Evolutionary conservation across 2,888 invertebrate species (phyloP).

Genomic region (Diaprepes abbreviatus): DNA sequence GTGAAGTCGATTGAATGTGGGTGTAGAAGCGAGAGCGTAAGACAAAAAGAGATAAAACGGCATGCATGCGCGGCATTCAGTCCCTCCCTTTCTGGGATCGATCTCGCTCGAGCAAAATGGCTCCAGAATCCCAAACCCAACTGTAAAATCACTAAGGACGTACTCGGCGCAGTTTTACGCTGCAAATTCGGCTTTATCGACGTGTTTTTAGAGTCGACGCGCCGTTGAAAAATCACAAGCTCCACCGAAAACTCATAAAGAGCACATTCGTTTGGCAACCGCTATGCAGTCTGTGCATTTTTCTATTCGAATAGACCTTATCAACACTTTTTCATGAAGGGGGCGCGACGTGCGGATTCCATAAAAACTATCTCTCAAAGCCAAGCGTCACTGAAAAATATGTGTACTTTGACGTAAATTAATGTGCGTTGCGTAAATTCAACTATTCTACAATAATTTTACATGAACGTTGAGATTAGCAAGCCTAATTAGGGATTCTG

Average conservation of each 20-base stretch:
- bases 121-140: constrained; percentile 67
- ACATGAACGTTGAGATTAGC: constrained; percentile 64
- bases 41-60: constrained; percentile 69
- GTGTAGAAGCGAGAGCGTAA: constrained; percentile 65
- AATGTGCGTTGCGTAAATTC: constrained; percentile 69
- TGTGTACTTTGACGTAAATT: constrained; percentile 69
- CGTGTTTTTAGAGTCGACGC: constrained; percentile 64
- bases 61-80: constrained; percentile 67
- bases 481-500: constrained; percentile 46
- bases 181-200: constrained; percentile 57
- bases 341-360: constrained; percentile 60
- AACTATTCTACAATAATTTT: constrained; percentile 68
- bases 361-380: constrained; percentile 69
- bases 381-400: constrained; percentile 67
- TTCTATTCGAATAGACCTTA: constrained; percentile 67
- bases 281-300: constrained; percentile 62
- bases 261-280: constrained; percentile 62
- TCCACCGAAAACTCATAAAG: constrained; percentile 65
- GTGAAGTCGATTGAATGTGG: constrained; percentile 60
- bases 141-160: constrained; percentile 67
- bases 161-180: constrained; percentile 39
- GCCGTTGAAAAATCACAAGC: constrained; percentile 66
- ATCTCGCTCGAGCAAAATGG: constrained; percentile 68
- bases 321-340: constrained; percentile 56
- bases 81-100: constrained; percentile 67